Base-by-base conservation (phyloP, 2,113 vertebrate species). In the Barnardius zonarius region DNA sequence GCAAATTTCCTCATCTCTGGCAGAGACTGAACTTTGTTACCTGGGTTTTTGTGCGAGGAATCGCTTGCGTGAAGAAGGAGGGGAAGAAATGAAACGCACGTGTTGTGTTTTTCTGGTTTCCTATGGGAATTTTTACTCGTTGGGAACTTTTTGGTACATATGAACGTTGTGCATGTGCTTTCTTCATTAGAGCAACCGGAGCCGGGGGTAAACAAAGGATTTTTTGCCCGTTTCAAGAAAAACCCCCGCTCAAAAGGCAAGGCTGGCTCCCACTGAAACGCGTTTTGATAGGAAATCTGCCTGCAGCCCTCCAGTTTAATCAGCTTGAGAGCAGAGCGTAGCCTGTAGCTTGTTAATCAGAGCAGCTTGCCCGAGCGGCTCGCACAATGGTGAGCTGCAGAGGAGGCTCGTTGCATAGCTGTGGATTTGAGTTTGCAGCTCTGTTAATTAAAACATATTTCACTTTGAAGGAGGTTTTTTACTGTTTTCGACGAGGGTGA, bases 371-470 rank as follows among this genome's bases (percentile, higher is more conserved):
- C 88, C 22, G 46, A 93, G 90, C 59, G 62, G 86, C 55, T 94
- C 5, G 48, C 93, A 75, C 90, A 82, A 57, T 17, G 87, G 57
- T 67, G 93, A 91, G 90, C 92, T 59, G 18, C 93, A 84, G 78
- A 90, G 83, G 76, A 96, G 96, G 83, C 54, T 85, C 41, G 57
- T 23, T 78, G 87, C 94, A 80, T 62, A 94, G 91, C 57, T 77
- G 83, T 46, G 91, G 87, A 87, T 93, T 96, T 96, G 78, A 95
- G 82, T 97, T 95, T 95, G 93, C 88, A 75, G 95, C 90, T 93
- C 92, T 93, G 81, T 87, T 95, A 95, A 97, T 96, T 96, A 95
- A 96, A 96, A 92, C 69, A 91, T 93, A 91, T 95, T 94, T 94
- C n/a, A 83, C 90, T 95, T 94, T 94, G 93, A 96, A 94, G 89